These are phyloP conservation scores for Xiphophorus birchmanni DNA, from an alignment of 2,797 vertebrate species.

Conservation along the genomic window DNA sequence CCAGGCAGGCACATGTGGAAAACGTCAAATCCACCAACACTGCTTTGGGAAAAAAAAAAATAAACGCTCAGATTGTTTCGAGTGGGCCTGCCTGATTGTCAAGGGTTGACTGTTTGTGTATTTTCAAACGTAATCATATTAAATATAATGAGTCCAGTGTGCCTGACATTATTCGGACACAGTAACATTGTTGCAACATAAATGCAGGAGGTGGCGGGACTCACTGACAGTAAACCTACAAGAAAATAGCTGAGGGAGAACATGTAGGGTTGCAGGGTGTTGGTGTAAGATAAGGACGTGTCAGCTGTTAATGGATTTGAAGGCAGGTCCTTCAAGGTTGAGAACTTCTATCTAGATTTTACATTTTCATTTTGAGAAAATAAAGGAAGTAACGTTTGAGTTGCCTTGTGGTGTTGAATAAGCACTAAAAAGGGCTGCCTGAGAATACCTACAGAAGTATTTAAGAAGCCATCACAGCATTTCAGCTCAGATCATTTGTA, in stretches of 20 bases:
- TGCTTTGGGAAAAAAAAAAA: constrained; percentile 23
- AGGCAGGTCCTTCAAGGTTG: not conserved
- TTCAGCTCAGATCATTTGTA: not conserved
- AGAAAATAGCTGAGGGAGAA: not conserved
- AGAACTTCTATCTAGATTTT: not conserved
- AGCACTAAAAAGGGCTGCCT: not conserved
- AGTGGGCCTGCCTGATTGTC: constrained; percentile 17
- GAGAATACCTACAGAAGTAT: not conserved
- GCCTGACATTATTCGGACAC: not conserved
- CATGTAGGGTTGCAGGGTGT: not conserved
- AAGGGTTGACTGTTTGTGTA: constrained; percentile 11
- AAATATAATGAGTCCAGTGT: constrained; percentile 4
- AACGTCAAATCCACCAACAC: constrained; percentile 23
- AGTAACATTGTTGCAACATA: not conserved
- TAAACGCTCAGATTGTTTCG: constrained; percentile 18
- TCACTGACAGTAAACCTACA: not conserved
- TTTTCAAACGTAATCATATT: constrained; percentile 24
- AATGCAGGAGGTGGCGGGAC: constrained; percentile 1
- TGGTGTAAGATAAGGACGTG: not conserved
- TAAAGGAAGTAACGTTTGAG: not conserved
- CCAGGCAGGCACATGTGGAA: constrained; percentile 50
- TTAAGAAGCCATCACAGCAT: not conserved
- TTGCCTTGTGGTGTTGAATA: not conserved
- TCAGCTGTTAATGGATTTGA: not conserved
- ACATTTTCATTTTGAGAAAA: not conserved